Base-by-base conservation (phyloP, 2,888 invertebrate species). In the Carterocephalus palaemon region DNA sequence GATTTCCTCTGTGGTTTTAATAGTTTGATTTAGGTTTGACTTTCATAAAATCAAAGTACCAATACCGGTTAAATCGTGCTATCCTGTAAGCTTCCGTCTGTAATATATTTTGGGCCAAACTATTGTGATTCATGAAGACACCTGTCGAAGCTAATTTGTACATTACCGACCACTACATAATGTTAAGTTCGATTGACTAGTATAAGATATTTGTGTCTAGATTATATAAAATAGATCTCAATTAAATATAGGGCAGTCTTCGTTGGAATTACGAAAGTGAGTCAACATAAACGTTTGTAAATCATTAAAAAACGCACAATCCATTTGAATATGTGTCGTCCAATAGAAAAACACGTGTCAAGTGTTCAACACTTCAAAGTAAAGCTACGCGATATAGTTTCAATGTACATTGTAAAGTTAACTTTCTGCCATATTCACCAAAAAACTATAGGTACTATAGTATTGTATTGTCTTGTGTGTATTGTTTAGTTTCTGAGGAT, bases 241-340 rank as follows among this genome's bases (percentile, higher is more conserved):
- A 82, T 83, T 84, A 84, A 82, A 76, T 81, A 80, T 84, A 85
- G 83, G 85, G 82, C 85, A 86, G 85, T 85, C 85, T 85, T 85
- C 70, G 78, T 82, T 84, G 84, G 83, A 83, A 75, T 81, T 79
- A 81, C 81, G 79, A 80, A 76, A 79, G 71, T 78, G 69, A 68
- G 68, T 75, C 66, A 81, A 80, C 74, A 60, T 67, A 82, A 81
- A 79, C 73, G 61, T 70, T 75, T 78, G 74, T 77, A 76, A 78
- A 78, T 62, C 53, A 72, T 74, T 64, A 65, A 64, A 69, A 78
- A 78, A 75, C 78, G 69, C 75, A 67, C 70, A 74, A 75, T 60
- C 68, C 64, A 63, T 61, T 59, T 68, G 69, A 70, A 72, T 57
- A 62, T 62, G 61, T 71, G 62, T 68, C 62, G 53, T 62, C 43